Base-by-base conservation (phyloP, 1,140 invertebrate species). In the Procambarus virginalis region DNA sequence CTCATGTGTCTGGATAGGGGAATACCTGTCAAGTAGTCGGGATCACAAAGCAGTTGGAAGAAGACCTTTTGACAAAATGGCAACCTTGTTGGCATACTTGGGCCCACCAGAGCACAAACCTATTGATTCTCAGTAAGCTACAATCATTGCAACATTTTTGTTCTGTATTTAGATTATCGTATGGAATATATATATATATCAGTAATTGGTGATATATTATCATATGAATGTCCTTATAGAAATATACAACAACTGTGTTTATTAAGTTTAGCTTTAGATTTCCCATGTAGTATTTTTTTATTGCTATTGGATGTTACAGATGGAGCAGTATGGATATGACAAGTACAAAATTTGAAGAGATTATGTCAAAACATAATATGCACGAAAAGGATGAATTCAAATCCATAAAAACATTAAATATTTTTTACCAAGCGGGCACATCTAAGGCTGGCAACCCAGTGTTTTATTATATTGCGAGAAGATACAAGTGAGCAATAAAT, bases 371-470 rank as follows among this genome's bases (percentile, higher is more conserved):
- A 93, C 98, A 98, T 93, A 99, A 99, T 94, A 98, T 99, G 97
- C 98, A 99, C 93, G 98, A 99, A 94, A 99, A 98, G 93, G 98
- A 99, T 93, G 98, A 99, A 93, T 99, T 99, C 93, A 99, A 99
- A 94, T 98, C 97, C 45, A 97, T 99, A 51, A 99, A 99, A 94
- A 97, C 97, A 70, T 95, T 99, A 83, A 99, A 99, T 94, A 99
- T 99, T 84, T 99, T 99, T 94, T 99, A 99, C 94, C 98, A 99
- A 94, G 97, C 97, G 51, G 98, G 97, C 12, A 98, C 97, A 10
- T 98, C 98, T 92, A 98, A 97, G 94, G 95, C 96, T 84, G 98
- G 98, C 1, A 96, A 98, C 94, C 98, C 98, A 1, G 97, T 99
- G 0, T 99, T 99, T 94, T 99, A 99, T 94, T 99, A 99, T 93